phyloP scores from a whole-genome alignment of 2,888 invertebrate genomes.

The Cheiracanthium punctorium region DNA sequence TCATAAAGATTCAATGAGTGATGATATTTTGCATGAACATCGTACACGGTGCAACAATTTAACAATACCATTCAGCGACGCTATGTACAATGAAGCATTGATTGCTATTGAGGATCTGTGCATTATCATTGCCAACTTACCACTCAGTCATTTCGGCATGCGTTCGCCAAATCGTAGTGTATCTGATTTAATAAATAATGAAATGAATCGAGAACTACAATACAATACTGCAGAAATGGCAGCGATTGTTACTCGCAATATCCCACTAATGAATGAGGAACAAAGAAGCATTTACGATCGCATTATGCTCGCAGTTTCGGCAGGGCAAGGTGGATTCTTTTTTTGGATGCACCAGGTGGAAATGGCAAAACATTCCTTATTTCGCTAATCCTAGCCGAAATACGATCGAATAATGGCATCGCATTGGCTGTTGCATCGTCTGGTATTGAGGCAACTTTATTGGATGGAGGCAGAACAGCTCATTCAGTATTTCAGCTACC shows the following conservation, averaged over 20 bases:
- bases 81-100: conserved; percentile 28
- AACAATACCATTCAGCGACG: conserved; percentile 25
- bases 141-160: background rate
- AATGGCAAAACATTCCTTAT: too few species aligned
- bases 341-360: too few species aligned
- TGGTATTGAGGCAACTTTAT: too few species aligned
- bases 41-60: conserved; percentile 38
- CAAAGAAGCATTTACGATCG: background rate
- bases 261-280: conserved; percentile 18
- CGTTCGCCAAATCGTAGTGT: background rate
- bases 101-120: conserved; percentile 26
- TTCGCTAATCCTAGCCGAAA: too few species aligned
- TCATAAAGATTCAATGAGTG: conserved; percentile 28
- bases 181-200: background rate
- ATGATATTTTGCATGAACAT: conserved; percentile 36
- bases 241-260: conserved; percentile 23
- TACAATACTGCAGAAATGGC: conserved; percentile 20
- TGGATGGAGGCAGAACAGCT: too few species aligned
- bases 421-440: too few species aligned
- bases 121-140: conserved; percentile 2
- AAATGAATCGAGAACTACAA: conserved; percentile 4
- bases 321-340: background rate
- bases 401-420: too few species aligned
- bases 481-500: too few species aligned
- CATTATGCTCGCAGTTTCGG: background rate